phyloP scores from a whole-genome alignment of 2,888 invertebrate species.

The Sialis fuliginosa region DNA sequence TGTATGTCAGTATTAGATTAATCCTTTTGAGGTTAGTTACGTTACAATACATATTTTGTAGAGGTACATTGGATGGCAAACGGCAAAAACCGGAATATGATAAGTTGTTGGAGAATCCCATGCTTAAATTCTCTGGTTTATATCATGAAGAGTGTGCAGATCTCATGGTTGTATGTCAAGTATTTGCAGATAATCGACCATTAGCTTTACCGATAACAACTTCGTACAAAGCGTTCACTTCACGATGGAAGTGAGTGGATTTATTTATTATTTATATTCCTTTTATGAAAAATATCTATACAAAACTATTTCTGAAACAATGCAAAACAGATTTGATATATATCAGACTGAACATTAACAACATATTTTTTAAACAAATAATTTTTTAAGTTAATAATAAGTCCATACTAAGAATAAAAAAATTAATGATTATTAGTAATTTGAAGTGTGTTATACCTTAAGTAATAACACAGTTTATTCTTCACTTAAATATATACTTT shows the following conservation, averaged over 20 bases:
- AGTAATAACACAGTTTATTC: too few species aligned
- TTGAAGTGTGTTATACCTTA: too few species aligned
- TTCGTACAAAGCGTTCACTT: conserved; percentile 81
- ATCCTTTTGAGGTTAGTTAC: conserved; percentile 9
- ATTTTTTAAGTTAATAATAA: too few species aligned
- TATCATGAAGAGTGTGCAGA: conserved; percentile 70
- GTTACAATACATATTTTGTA: conserved; percentile 22
- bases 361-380: too few species aligned
- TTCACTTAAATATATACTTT: too few species aligned
- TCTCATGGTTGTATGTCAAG: conserved; percentile 72
- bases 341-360: too few species aligned
- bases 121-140: conserved; percentile 78
- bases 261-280: background rate
- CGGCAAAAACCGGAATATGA: conserved; percentile 74
- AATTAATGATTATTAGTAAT: too few species aligned
- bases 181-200: conserved; percentile 63
- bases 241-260: conserved; percentile 71
- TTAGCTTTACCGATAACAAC: conserved; percentile 76
- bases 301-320: too few species aligned
- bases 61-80: conserved; percentile 86
- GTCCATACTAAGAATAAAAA: too few species aligned
- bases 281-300: too few species aligned
- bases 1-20: conserved; percentile 40
- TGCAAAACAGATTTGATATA: too few species aligned
- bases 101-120: conserved; percentile 69